Percentiles rank a stretch among this genome's conserved stretches.
These are phyloP conservation scores for Vanessa atalanta DNA, from an alignment of 1,140 invertebrate genomes.

Conservation along the genomic window DNA sequence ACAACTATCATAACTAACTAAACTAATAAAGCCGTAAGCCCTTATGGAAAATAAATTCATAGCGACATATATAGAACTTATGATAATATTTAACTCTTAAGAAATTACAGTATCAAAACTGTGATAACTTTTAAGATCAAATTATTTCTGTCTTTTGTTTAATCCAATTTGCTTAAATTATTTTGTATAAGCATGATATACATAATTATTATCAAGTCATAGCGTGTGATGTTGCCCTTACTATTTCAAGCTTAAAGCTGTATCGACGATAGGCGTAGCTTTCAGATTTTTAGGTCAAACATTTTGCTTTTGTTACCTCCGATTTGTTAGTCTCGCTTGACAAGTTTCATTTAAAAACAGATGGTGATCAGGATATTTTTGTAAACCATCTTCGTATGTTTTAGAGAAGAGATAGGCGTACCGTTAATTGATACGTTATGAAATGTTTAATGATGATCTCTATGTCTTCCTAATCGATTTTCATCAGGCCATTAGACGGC, in stretches of 20 bases:
- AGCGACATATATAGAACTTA: too few relatives aligned
- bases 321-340: slow-evolving; percentile 50
- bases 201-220: not conserved
- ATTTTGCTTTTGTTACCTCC: slow-evolving; percentile 51
- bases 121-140: too few relatives aligned
- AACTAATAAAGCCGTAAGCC: not conserved
- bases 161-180: not conserved
- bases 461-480: too few relatives aligned
- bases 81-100: too few relatives aligned
- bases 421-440: too few relatives aligned
- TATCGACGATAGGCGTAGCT: slow-evolving; percentile 45
- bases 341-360: slow-evolving; percentile 47
- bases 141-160: too few relatives aligned
- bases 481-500: too few relatives aligned
- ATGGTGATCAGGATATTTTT: slow-evolving; percentile 32
- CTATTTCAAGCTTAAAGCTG: slow-evolving; percentile 40
- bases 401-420: too few relatives aligned
- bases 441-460: too few relatives aligned
- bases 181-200: not conserved
- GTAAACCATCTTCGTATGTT: not conserved
- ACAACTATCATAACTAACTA: not conserved
- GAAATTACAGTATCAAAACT: too few relatives aligned
- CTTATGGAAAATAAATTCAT: not conserved
- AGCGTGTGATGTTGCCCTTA: slow-evolving; percentile 24
- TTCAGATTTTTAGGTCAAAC: slow-evolving; percentile 54